Base-by-base conservation (phyloP, 2,888 invertebrate genomes). In the Tinea trinotella region DNA sequence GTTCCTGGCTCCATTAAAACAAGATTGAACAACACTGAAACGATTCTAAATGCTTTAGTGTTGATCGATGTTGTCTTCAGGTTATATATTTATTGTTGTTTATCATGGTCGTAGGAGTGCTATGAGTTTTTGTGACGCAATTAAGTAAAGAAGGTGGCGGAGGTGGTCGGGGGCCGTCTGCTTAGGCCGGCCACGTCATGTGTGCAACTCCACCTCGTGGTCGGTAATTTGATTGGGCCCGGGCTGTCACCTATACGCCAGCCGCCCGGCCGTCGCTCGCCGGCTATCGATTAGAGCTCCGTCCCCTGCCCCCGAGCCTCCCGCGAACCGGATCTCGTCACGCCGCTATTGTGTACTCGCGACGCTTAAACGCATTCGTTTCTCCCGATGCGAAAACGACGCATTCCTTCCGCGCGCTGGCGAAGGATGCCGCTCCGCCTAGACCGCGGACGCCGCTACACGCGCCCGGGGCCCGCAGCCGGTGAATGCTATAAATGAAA, bases 331-430 rank as follows among this genome's bases (percentile, higher is more conserved):
- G 84, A 83, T 85, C 83, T 84, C 84, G 84, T 85, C 84, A 83
- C 84, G 83, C 83, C 83, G 84, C 84, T 83, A 83, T 84, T 84
- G 84, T 84, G 79, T 84, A 83, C 82, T 80, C 83, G 83, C 84
- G 84, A 83, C 81, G 83, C 84, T 84, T 84, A 83, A 83, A 83
- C 84, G 84, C 84, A 85, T 85, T 85, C 84, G 84, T 84, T 85
- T 85, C 84, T 85, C 84, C 84, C 83, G 83, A 84, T 85, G 84
- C 84, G 84, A 85, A 84, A 84, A 84, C 84, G 84, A 84, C 84
- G 84, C 84, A 84, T 84, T 84, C 84, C 84, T 84, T 84, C 84
- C 84, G 80, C 80, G 76, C 82, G 76, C 74, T 76, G 68, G 72
- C 73, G 70, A n/a, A n/a, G n/a, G n/a, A n/a, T n/a, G 64, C 74